A percentile compares a stretch with the other conserved stretches of the same genome.
phyloP scores from a whole-genome alignment of 2,797 vertebrate species.

The Mareca strepera region DNA sequence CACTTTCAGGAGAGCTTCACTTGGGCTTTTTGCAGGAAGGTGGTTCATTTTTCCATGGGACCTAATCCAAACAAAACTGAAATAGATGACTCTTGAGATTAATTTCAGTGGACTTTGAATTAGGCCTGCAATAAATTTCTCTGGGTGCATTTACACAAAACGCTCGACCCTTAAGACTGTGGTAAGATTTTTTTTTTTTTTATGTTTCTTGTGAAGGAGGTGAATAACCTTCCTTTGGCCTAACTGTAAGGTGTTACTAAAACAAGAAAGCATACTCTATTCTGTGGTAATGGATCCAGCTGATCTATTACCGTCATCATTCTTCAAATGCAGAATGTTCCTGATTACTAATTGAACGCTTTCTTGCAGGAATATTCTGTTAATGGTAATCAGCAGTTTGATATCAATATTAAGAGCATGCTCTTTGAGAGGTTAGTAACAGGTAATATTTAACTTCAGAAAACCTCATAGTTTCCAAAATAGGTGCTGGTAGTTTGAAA shows the following conservation, averaged over 20 bases:
- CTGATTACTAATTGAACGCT: neutral
- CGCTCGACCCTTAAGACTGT: neutral
- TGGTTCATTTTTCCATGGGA: neutral
- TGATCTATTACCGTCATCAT: neutral
- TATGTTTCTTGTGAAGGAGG: neutral
- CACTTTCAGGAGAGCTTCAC: neutral
- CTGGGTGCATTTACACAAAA: neutral
- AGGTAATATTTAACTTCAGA: neutral
- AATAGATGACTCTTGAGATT: neutral
- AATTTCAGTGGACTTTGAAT: neutral
- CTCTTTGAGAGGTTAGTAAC: neutral
- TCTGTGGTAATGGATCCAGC: neutral
- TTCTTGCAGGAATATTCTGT: neutral
- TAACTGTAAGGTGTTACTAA: neutral
- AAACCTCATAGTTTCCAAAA: neutral
- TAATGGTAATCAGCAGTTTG: neutral
- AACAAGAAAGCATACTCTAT: neutral
- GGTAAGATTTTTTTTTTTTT: neutral
- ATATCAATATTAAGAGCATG: neutral
- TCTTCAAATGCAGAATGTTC: neutral
- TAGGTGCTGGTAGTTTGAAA: neutral
- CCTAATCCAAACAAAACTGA: neutral
- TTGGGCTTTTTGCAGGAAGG: accelerated
- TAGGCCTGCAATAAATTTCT: neutral
- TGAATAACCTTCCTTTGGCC: neutral